phyloP scores from a whole-genome alignment of 2,888 invertebrate genomes.

The Pammene aurita region DNA sequence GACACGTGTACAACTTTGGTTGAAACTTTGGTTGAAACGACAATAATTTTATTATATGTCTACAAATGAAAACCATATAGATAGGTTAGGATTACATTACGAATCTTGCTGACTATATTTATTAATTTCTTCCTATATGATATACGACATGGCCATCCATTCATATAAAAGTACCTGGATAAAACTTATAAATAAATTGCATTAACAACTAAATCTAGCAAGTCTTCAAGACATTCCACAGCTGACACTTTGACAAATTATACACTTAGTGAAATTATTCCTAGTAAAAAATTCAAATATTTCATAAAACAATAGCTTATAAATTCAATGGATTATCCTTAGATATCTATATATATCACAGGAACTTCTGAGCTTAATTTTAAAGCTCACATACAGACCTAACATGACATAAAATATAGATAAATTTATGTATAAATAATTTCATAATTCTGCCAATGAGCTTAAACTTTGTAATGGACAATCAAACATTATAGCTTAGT shows the following conservation, averaged over 20 bases:
- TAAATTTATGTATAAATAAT: not conserved
- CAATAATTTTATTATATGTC: no score
- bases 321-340: conserved; percentile 38
- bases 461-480: not conserved
- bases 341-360: conserved; percentile 63
- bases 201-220: conserved; percentile 15
- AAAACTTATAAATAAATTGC: conserved; percentile 8
- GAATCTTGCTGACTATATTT: not conserved
- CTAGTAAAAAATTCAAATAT: conserved; percentile 17
- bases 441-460: not conserved
- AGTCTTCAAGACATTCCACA: conserved; percentile 9
- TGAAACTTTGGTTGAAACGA: no score
- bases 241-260: not conserved
- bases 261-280: not conserved
- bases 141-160: conserved; percentile 13
- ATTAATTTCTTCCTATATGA: not conserved
- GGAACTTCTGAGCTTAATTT: conserved; percentile 64
- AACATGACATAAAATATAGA: conserved; percentile 25
- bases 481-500: not conserved
- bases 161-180: conserved; percentile 13
- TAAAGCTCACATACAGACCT: conserved; percentile 35
- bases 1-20: no score
- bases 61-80: no score
- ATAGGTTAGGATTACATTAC: not conserved
- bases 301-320: conserved; percentile 33